phyloP scores from a whole-genome alignment of 2,113 vertebrate species.

The Solenodon paradoxus region DNA sequence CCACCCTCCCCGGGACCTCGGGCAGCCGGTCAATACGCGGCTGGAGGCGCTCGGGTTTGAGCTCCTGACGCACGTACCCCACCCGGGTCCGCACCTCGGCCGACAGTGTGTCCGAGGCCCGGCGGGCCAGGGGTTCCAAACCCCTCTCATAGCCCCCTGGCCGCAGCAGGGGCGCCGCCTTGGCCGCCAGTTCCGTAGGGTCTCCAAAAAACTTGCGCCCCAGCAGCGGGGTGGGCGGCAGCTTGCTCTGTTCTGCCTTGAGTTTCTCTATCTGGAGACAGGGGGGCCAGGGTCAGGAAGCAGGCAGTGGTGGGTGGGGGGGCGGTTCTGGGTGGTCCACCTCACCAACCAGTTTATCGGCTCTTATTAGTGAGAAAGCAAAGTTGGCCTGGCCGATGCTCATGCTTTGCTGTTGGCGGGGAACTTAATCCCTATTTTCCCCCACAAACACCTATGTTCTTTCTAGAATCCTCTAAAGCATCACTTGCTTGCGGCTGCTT shows the following conservation, averaged over 20 bases:
- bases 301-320: not conserved
- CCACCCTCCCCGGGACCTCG: slow-evolving; percentile 79
- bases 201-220: slow-evolving; percentile 94
- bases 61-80: slow-evolving; percentile 90
- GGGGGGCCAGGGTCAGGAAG: not conserved
- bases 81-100: slow-evolving; percentile 79
- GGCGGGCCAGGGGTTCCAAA: slow-evolving; percentile 75
- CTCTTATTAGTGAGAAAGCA: not conserved
- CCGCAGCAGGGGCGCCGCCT: slow-evolving; percentile 84
- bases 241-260: slow-evolving; percentile 91
- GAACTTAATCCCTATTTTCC: not conserved
- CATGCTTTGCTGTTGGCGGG: not conserved
- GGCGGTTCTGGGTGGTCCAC: not conserved
- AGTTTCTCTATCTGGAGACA: slow-evolving; percentile 90
- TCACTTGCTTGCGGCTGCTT: not conserved
- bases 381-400: not conserved
- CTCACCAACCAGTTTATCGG: not conserved
- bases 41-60: slow-evolving; percentile 90
- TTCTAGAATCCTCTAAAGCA: not conserved
- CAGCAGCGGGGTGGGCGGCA: slow-evolving; percentile 91
- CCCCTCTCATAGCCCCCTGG: slow-evolving; percentile 87
- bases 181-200: slow-evolving; percentile 83
- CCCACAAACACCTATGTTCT: not conserved
- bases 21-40: slow-evolving; percentile 87
- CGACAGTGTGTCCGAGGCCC: slow-evolving; percentile 80